These are phyloP conservation scores for Neotoxoptera formosana DNA, from an alignment of 1,140 invertebrate genomes.

Conservation along the genomic window DNA sequence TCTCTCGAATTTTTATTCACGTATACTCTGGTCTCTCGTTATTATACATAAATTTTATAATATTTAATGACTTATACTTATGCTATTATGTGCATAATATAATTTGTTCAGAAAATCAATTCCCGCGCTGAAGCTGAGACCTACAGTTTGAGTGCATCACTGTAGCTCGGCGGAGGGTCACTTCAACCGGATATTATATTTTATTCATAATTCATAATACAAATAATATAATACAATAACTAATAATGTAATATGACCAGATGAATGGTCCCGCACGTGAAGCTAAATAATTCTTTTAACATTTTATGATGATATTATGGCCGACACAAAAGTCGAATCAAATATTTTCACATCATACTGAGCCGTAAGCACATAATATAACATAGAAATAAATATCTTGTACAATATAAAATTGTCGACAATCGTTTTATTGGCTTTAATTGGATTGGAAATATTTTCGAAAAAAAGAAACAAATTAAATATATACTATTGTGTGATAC, in stretches of 20 bases:
- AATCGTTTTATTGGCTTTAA: conserved; percentile 12
- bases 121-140: neutral
- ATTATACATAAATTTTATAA: neutral
- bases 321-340: neutral
- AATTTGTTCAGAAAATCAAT: neutral
- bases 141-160: neutral
- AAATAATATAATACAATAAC: neutral
- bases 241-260: neutral
- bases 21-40: neutral
- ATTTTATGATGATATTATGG: neutral
- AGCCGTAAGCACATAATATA: neutral
- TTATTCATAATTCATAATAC: neutral
- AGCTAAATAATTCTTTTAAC: neutral
- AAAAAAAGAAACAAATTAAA: conserved; percentile 9
- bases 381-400: neutral
- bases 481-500: neutral
- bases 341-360: neutral
- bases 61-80: neutral
- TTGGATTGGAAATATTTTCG: neutral
- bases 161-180: neutral
- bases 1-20: neutral
- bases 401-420: neutral
- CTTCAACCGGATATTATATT: neutral
- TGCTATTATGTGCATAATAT: too few species aligned
- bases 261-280: neutral